Percentiles rank a stretch among this genome's conserved stretches.
Evolutionary conservation across 2,113 vertebrate genomes (phyloP).

Genomic region (Dicerorhinus sumatrensis): DNA sequence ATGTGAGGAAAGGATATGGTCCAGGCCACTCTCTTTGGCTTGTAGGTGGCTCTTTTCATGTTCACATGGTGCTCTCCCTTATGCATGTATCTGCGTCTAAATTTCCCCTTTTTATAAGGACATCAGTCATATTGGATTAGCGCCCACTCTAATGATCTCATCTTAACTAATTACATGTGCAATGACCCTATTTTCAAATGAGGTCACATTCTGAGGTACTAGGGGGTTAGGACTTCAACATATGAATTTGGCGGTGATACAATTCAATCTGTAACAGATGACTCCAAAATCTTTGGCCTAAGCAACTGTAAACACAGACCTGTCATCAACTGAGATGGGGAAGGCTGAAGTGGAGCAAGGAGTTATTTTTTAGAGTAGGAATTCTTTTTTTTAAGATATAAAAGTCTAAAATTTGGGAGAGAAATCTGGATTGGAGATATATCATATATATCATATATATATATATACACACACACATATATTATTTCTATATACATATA

Average conservation of each 20-base stretch:
- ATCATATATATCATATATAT: neutral
- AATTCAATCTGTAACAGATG: neutral
- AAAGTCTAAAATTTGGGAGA: neutral
- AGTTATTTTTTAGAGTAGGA: neutral
- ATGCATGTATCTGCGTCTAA: neutral
- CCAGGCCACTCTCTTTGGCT: neutral
- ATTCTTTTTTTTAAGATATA: neutral
- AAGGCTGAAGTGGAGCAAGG: neutral
- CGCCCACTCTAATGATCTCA: neutral
- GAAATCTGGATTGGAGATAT: neutral
- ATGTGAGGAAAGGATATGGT: neutral
- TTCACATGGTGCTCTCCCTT: neutral
- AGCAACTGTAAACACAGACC: neutral
- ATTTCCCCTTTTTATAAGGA: neutral
- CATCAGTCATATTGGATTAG: neutral
- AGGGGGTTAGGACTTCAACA: neutral
- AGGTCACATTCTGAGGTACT: neutral
- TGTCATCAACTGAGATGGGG: neutral
- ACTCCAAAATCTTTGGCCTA: neutral
- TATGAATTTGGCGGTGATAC: neutral
- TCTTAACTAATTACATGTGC: constrained; percentile 38
- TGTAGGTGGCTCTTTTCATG: neutral
- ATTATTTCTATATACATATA: neutral
- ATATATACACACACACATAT: neutral
- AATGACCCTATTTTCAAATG: constrained; percentile 15